Evolutionary conservation across 2,888 invertebrate genomes (phyloP).

Genomic region (Spialia ferax): DNA sequence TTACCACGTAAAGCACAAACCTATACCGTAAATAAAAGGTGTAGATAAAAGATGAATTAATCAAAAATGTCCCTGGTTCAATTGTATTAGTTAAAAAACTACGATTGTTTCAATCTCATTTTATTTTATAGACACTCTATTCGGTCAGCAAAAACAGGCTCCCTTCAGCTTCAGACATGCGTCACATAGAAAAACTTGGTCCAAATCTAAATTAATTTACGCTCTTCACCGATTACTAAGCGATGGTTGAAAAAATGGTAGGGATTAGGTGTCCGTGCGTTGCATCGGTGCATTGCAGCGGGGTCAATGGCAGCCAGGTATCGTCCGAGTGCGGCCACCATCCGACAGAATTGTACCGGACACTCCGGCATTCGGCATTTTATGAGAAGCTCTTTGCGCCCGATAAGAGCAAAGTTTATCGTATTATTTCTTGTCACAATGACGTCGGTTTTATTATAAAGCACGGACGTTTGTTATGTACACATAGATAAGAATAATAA

Average conservation of each 20-base stretch:
- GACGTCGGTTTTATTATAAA: too few relatives aligned
- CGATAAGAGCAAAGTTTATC: too few relatives aligned
- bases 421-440: too few relatives aligned
- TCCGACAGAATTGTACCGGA: background rate
- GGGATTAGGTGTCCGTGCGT: constrained; percentile 57
- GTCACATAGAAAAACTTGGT: constrained; percentile 38
- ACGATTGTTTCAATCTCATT: background rate
- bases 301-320: constrained; percentile 82
- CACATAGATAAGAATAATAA: too few relatives aligned
- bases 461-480: too few relatives aligned
- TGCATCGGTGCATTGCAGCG: constrained; percentile 63
- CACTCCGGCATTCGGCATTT: background rate
- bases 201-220: constrained; percentile 53
- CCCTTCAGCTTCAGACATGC: background rate
- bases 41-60: background rate
- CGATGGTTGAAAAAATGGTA: constrained; percentile 49
- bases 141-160: background rate
- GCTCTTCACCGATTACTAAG: constrained; percentile 44
- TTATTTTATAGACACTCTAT: background rate
- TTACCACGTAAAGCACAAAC: too few relatives aligned
- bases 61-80: background rate
- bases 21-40: too few relatives aligned
- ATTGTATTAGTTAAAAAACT: background rate
- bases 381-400: too few relatives aligned
- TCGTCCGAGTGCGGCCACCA: constrained; percentile 47